These are phyloP conservation scores for Pyrrhia umbra DNA, from an alignment of 2,888 invertebrate species.

Conservation along the genomic window DNA sequence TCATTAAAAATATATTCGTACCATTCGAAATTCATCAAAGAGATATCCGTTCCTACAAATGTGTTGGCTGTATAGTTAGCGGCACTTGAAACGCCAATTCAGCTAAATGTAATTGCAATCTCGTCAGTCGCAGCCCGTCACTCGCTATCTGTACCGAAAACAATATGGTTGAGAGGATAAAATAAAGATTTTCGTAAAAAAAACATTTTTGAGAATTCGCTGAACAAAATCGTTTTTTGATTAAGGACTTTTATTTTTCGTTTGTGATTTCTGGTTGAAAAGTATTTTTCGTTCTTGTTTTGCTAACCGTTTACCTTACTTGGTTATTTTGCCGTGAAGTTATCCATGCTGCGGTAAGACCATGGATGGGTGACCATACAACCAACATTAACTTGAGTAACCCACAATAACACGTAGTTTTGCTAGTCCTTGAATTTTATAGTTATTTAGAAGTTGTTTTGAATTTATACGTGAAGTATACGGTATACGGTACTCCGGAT, in stretches of 20 bases:
- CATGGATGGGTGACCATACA: too few species aligned
- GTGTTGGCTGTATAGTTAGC: slow-evolving; percentile 27
- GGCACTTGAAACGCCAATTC: slow-evolving; percentile 49
- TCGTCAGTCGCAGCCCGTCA: slow-evolving; percentile 51
- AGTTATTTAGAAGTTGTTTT: neutral
- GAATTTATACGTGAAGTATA: slow-evolving; percentile 11
- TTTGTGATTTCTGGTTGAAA: neutral
- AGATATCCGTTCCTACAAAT: slow-evolving; percentile 17
- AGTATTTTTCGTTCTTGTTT: neutral
- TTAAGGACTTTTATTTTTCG: slow-evolving; percentile 18
- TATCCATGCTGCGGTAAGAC: too few species aligned
- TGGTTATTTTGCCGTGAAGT: neutral
- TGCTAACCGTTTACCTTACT: neutral
- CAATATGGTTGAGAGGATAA: slow-evolving; percentile 49
- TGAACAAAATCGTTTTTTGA: slow-evolving; percentile 23
- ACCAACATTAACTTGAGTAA: neutral
- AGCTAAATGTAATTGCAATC: slow-evolving; percentile 55
- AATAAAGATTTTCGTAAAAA: slow-evolving; percentile 34
- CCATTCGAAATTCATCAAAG: slow-evolving; percentile 8
- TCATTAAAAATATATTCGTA: neutral
- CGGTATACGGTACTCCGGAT: neutral
- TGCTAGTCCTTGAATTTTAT: neutral
- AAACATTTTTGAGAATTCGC: slow-evolving; percentile 37
- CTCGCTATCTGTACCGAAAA: slow-evolving; percentile 43
- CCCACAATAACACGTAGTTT: slow-evolving; percentile 1